Evolutionary conservation across 2,888 invertebrate species (phyloP).

Genomic region (Heliconius ismenius): DNA sequence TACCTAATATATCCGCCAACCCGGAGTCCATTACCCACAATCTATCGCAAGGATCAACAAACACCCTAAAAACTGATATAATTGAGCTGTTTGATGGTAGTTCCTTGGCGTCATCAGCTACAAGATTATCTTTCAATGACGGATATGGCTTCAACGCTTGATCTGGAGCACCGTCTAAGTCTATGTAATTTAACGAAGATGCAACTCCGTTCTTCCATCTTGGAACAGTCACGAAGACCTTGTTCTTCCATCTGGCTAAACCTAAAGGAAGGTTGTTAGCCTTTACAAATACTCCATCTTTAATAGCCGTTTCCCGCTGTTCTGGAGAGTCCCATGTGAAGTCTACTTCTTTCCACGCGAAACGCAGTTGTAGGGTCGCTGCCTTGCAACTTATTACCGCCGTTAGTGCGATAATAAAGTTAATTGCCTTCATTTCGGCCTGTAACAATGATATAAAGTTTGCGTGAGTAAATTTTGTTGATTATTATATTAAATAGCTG

Average conservation of each 20-base stretch:
- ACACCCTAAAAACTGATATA: slow-evolving; percentile 87
- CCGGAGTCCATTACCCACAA: slow-evolving; percentile 93
- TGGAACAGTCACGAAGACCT: slow-evolving; percentile 86
- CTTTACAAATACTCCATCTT: slow-evolving; percentile 82
- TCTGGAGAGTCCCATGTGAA: slow-evolving; percentile 85
- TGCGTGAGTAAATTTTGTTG: slow-evolving; percentile 4
- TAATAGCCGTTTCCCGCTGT: slow-evolving; percentile 83
- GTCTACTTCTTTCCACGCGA: slow-evolving; percentile 86
- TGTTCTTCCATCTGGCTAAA: slow-evolving; percentile 86
- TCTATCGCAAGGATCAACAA: slow-evolving; percentile 88
- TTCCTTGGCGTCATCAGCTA: slow-evolving; percentile 79
- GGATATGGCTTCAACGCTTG: slow-evolving; percentile 89
- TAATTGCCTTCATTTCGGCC: slow-evolving; percentile 51
- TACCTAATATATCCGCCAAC: slow-evolving; percentile 87
- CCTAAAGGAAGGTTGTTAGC: slow-evolving; percentile 87
- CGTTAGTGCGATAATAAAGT: slow-evolving; percentile 58
- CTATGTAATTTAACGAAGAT: slow-evolving; percentile 86
- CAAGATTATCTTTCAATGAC: slow-evolving; percentile 88
- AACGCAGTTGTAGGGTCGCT: slow-evolving; percentile 83
- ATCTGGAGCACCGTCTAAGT: slow-evolving; percentile 84
- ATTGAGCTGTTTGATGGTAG: slow-evolving; percentile 83
- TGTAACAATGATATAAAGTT: slow-evolving; percentile 46
- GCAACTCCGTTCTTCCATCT: slow-evolving; percentile 87
- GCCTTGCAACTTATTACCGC: slow-evolving; percentile 61
- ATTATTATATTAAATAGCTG: neutral